Conservation (phyloP, 1,140 invertebrate genomes). For the Aphaenogaster floridana region DNA sequence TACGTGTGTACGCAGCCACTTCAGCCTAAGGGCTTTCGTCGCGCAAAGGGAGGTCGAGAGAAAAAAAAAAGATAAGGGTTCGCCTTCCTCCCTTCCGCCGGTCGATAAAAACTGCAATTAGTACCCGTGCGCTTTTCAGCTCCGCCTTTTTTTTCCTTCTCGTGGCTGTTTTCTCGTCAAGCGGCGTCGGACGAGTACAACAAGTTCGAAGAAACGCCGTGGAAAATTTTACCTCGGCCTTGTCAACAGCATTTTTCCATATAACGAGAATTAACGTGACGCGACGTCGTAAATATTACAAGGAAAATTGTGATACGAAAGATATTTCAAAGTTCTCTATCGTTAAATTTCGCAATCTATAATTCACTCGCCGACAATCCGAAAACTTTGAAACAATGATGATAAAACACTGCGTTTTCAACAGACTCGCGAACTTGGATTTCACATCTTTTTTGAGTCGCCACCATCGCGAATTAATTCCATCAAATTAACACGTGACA, state of each 20-base stretch:
- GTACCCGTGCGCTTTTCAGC: constrained; percentile 21
- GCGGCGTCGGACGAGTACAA: not conserved
- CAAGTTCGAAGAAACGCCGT: not conserved
- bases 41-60: constrained; percentile 30
- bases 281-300: not conserved
- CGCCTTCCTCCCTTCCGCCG: not conserved
- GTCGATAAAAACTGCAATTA: constrained; percentile 40
- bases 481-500: not conserved
- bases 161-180: constrained; percentile 20
- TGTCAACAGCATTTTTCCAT: not conserved
- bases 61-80: constrained; percentile 31
- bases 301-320: not conserved
- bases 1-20: constrained; percentile 22
- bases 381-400: not conserved
- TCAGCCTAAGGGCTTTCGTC: constrained; percentile 27
- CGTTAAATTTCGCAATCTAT: not conserved
- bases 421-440: not conserved
- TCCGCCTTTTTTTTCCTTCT: not conserved
- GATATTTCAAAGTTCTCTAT: not conserved
- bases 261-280: not conserved
- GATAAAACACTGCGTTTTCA: not conserved
- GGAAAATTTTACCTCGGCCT: constrained; percentile 8
- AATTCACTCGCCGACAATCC: not conserved
- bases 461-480: not conserved
- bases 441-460: not conserved